Percentiles rank a stretch among this genome's conserved stretches.
phyloP scores from a whole-genome alignment of 2,113 vertebrate species.

The Entomyzon cyanotis region DNA sequence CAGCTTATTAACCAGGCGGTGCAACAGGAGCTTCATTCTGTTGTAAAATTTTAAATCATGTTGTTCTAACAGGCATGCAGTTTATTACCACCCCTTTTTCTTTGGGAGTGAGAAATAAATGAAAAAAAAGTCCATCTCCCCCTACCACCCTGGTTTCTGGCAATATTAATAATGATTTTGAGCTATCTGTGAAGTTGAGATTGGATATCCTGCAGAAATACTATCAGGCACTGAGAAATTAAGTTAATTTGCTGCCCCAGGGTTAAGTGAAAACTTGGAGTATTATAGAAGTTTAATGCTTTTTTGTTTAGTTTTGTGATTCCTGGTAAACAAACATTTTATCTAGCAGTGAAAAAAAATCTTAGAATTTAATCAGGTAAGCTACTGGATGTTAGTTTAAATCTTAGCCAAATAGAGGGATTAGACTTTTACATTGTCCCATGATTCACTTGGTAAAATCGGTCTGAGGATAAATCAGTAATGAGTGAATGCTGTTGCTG shows the following conservation, averaged over 20 bases:
- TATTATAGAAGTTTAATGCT: background rate
- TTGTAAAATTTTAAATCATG: conserved; percentile 39
- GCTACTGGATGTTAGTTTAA: background rate
- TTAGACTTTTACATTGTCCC: background rate
- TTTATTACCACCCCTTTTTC: background rate
- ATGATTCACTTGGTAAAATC: background rate
- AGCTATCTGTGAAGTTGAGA: background rate
- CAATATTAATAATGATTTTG: background rate
- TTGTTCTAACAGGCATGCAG: conserved; percentile 31
- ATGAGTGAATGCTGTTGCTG: background rate
- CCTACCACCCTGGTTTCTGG: background rate
- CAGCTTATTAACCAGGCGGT: conserved; percentile 46
- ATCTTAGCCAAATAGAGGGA: background rate
- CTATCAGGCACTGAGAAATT: background rate
- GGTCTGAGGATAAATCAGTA: background rate
- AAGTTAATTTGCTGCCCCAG: background rate
- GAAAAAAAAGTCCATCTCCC: background rate
- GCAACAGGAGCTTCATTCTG: conserved; percentile 35
- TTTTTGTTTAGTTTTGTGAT: background rate
- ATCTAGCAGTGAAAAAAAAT: background rate
- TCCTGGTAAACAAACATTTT: background rate
- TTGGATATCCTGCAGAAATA: background rate
- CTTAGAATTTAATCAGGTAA: background rate
- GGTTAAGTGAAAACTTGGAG: background rate
- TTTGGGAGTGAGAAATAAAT: background rate